Conservation (phyloP, 2,888 invertebrate species). For the Phortica magna region DNA sequence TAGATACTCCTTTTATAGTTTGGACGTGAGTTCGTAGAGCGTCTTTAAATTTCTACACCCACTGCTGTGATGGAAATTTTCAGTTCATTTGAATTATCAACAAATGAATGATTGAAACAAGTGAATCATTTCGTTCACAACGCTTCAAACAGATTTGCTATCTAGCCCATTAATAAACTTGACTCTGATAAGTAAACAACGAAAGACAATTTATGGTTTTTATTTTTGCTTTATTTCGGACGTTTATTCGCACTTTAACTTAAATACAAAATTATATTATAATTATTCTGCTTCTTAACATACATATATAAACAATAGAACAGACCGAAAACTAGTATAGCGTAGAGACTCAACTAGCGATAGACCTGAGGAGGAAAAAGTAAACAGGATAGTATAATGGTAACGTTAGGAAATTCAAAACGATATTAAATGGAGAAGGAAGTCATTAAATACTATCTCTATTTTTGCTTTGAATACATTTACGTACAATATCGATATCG, state of each 20-base stretch:
- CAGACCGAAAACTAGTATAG: conserved; percentile 9
- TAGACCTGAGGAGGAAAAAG: conserved; percentile 23
- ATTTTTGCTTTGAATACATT: conserved; percentile 10
- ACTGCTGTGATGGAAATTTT: too few species aligned
- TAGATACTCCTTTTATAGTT: too few species aligned
- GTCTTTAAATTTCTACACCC: too few species aligned
- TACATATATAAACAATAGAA: conserved; percentile 16
- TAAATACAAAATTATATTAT: conserved; percentile 13
- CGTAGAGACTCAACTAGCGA: neutral
- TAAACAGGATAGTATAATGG: neutral
- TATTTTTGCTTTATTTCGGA: conserved; percentile 23
- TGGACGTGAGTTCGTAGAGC: too few species aligned
- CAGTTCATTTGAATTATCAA: too few species aligned
- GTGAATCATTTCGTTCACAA: too few species aligned
- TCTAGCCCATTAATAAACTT: too few species aligned
- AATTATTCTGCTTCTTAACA: neutral
- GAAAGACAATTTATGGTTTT: too few species aligned
- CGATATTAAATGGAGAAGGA: neutral
- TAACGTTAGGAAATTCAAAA: neutral
- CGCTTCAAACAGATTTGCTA: too few species aligned
- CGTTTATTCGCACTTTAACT: conserved; percentile 31
- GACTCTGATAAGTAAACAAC: too few species aligned
- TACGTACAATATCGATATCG: conserved; percentile 32
- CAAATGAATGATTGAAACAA: too few species aligned
- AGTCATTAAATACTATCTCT: conserved; percentile 15